Percentiles rank a stretch among this genome's conserved stretches.
Conservation (phyloP, 1,140 invertebrate species). For the Bombus ignitus region DNA sequence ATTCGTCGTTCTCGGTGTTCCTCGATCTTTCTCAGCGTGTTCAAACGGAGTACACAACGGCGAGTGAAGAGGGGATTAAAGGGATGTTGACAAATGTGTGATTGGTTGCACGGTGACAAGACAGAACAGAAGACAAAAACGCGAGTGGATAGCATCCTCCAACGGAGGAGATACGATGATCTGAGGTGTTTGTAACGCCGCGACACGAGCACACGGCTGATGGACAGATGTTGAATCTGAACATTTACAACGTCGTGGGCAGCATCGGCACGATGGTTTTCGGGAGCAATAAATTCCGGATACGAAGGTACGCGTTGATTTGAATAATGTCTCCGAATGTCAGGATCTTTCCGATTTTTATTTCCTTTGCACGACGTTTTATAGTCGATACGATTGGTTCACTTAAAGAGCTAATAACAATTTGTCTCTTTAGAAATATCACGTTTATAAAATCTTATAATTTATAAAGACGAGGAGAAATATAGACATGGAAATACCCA, state of each 20-base stretch:
- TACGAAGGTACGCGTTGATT: slow-evolving; percentile 82
- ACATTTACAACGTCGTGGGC: slow-evolving; percentile 75
- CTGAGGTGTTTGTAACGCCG: slow-evolving; percentile 40
- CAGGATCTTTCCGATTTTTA: neutral
- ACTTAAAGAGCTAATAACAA: neutral
- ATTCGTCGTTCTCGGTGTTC: neutral
- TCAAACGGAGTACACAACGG: neutral
- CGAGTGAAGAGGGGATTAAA: neutral
- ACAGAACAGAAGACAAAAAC: slow-evolving; percentile 4
- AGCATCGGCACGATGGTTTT: slow-evolving; percentile 85
- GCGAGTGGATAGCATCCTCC: neutral
- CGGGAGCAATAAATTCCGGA: slow-evolving; percentile 86
- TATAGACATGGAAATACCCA: neutral
- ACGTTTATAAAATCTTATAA: neutral
- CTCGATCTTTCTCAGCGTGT: neutral
- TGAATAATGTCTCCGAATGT: neutral
- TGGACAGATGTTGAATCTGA: slow-evolving; percentile 78
- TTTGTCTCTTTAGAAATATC: neutral
- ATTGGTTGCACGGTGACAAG: slow-evolving; percentile 47
- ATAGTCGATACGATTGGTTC: neutral
- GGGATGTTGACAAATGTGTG: slow-evolving; percentile 51
- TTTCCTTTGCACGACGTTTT: neutral
- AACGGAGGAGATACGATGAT: slow-evolving; percentile 46
- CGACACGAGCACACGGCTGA: slow-evolving; percentile 19
- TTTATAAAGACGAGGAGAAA: too few relatives aligned